Conservation (phyloP, 2,888 invertebrate species). For the Thecocarcelia acutangulata region DNA sequence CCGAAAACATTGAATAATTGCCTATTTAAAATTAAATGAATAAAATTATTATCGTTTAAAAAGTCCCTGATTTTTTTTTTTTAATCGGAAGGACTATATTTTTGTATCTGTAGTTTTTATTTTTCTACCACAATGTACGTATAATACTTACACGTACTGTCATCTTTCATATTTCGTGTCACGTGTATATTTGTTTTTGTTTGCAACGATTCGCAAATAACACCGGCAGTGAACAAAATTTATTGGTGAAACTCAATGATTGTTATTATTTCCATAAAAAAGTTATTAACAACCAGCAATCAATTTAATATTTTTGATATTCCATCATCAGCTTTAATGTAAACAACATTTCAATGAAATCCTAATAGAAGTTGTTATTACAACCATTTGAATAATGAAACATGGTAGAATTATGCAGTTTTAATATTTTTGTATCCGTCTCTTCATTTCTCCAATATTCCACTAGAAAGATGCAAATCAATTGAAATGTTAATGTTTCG, state of each 20-base stretch:
- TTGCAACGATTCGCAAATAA: not conserved
- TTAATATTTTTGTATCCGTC: not conserved
- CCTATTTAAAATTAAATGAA: too few species aligned
- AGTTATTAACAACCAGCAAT: constrained; percentile 30
- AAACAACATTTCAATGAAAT: constrained; percentile 16
- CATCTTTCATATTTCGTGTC: not conserved
- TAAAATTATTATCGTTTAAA: too few species aligned
- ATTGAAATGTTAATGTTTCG: not conserved
- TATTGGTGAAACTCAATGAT: not conserved
- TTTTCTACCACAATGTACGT: too few species aligned
- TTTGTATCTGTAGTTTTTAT: too few species aligned
- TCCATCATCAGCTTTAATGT: not conserved
- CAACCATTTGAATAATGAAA: not conserved
- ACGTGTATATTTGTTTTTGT: not conserved
- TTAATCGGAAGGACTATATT: too few species aligned
- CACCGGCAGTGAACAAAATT: not conserved
- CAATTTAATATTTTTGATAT: constrained; percentile 36
- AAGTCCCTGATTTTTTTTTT: too few species aligned
- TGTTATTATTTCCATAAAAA: constrained; percentile 16
- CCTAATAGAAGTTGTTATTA: constrained; percentile 1
- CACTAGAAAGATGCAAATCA: not conserved
- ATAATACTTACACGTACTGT: too few species aligned
- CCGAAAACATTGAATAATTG: too few species aligned
- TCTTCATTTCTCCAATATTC: not conserved
- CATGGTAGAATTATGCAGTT: not conserved